A percentile compares a stretch with the other conserved stretches of the same genome.
phyloP scores from a whole-genome alignment of 2,888 invertebrate species.

The Aquatica leii region DNA sequence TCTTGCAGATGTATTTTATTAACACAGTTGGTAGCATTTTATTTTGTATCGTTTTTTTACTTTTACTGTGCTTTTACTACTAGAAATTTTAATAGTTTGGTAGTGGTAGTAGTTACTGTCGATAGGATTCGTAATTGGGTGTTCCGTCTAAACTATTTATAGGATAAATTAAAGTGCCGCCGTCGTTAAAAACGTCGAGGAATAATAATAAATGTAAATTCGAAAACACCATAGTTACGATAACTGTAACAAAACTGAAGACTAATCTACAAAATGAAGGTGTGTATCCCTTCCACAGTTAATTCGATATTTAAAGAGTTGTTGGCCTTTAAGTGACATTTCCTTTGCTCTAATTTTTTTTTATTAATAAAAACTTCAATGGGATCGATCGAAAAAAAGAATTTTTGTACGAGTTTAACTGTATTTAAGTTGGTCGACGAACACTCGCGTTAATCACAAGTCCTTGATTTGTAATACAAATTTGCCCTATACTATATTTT shows the following conservation, averaged over 20 bases:
- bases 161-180: slow-evolving; percentile 18
- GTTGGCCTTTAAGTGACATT: slow-evolving; percentile 31
- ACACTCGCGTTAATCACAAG: too few relatives aligned
- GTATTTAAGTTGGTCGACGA: too few relatives aligned
- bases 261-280: slow-evolving; percentile 17
- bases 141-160: slow-evolving; percentile 20
- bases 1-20: too few relatives aligned
- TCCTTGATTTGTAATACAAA: too few relatives aligned
- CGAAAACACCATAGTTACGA: too few relatives aligned
- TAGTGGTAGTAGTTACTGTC: slow-evolving; percentile 2
- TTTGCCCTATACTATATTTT: too few relatives aligned
- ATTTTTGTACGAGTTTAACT: too few relatives aligned
- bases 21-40: too few relatives aligned
- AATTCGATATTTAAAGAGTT: slow-evolving; percentile 25
- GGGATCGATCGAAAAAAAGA: background rate
- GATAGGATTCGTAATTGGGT: slow-evolving; percentile 23
- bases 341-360: slow-evolving; percentile 8
- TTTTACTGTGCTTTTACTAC: too few relatives aligned
- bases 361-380: background rate
- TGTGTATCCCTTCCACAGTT: slow-evolving; percentile 17
- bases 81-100: background rate
- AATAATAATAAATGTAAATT: too few relatives aligned
- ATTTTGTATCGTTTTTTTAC: too few relatives aligned
- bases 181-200: background rate
- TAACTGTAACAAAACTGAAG: too few relatives aligned